Evolutionary conservation across 2,888 invertebrate species (phyloP).

Genomic region (Hetaerina titia): DNA sequence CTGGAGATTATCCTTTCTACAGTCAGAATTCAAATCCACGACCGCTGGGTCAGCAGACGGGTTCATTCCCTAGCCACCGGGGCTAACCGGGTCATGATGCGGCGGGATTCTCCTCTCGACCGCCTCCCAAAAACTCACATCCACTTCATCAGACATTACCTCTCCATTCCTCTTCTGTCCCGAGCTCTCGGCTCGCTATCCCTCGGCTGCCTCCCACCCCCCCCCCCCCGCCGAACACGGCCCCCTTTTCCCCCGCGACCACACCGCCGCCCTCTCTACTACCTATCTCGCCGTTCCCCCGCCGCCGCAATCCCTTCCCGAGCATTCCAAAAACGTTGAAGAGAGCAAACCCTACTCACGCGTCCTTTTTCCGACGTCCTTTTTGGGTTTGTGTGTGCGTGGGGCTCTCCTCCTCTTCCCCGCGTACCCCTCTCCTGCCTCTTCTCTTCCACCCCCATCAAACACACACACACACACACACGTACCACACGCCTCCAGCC

Average conservation of each 20-base stretch:
- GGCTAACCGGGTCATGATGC: neutral
- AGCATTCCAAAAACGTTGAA: conserved; percentile 21
- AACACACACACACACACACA: neutral
- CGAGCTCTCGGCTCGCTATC: neutral
- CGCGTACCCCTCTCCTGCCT: neutral
- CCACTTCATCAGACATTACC: conserved; percentile 33
- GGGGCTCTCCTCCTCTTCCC: neutral
- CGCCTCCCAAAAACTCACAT: neutral
- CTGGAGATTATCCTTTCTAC: neutral
- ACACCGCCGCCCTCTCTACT: neutral
- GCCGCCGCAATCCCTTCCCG: neutral
- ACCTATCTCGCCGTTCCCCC: neutral
- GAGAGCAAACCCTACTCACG: neutral
- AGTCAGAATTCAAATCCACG: neutral
- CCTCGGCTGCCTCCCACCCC: neutral
- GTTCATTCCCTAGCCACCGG: neutral
- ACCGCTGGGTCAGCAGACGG: neutral
- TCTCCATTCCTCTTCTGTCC: neutral
- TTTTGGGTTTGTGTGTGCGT: neutral
- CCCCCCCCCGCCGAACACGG: neutral
- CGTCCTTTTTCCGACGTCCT: neutral
- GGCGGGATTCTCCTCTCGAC: neutral
- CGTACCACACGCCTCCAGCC: neutral
- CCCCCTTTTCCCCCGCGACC: neutral
- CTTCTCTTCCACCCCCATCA: neutral